Evolutionary conservation across 2,888 invertebrate genomes (phyloP).

Genomic region (Lasioglossum zephyrum): DNA sequence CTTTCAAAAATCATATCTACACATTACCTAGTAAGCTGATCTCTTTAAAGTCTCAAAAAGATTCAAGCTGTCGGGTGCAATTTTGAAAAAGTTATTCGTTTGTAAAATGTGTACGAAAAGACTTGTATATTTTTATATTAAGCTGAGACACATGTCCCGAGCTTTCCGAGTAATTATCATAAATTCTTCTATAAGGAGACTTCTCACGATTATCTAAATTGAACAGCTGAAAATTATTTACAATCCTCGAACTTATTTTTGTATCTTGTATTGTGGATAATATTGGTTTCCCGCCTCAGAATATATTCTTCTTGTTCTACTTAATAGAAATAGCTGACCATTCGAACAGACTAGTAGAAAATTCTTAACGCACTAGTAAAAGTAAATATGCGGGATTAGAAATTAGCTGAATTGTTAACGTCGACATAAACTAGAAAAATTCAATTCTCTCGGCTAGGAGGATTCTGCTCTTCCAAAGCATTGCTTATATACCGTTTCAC

Average conservation of each 20-base stretch:
- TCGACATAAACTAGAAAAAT: neutral
- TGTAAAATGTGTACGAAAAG: neutral
- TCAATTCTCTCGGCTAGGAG: neutral
- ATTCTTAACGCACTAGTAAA: too few species aligned
- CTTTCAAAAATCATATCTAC: too few species aligned
- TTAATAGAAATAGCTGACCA: too few species aligned
- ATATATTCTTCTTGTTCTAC: too few species aligned
- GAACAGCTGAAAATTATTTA: neutral
- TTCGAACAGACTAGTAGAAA: too few species aligned
- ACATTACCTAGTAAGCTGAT: too few species aligned
- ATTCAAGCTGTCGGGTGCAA: too few species aligned
- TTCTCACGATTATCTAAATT: neutral
- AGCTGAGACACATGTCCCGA: neutral
- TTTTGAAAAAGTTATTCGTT: too few species aligned
- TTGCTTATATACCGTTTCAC: constrained; percentile 8
- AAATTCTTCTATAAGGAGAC: too few species aligned
- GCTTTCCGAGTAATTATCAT: neutral
- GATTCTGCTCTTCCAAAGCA: neutral
- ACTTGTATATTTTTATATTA: neutral
- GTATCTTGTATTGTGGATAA: neutral
- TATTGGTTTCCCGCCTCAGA: neutral
- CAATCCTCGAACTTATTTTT: neutral
- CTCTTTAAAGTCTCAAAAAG: too few species aligned
- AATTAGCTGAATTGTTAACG: neutral
- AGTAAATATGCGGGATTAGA: too few species aligned